Evolutionary conservation across 2,888 invertebrate genomes (phyloP).

Genomic region (Polydesmus complanatus): DNA sequence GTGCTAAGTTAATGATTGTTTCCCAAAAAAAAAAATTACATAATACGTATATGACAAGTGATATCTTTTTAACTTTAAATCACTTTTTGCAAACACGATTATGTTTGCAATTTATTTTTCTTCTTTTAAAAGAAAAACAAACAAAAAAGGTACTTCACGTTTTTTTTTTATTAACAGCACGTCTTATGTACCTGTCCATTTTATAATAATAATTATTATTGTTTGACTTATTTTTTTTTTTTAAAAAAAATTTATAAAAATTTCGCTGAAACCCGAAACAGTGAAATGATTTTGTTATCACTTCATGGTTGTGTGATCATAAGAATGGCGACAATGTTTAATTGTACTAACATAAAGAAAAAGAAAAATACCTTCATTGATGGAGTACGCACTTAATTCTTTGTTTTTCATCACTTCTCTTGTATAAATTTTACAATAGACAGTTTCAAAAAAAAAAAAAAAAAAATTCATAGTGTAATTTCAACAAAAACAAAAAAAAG

Average conservation of each 20-base stretch:
- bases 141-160: background rate
- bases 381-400: background rate
- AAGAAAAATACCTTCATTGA: slow-evolving; percentile 2
- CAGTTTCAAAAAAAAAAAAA: background rate
- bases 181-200: slow-evolving; percentile 8
- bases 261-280: slow-evolving; percentile 3
- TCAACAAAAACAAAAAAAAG: background rate
- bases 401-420: background rate
- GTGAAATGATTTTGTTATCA: slow-evolving; percentile 1
- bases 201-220: no score
- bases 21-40: no score
- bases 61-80: no score
- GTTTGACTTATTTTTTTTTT: background rate
- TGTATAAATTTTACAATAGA: no score
- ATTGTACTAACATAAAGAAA: background rate
- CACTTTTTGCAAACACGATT: background rate
- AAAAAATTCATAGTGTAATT: background rate
- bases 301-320: slow-evolving; percentile 9
- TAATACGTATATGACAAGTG: no score
- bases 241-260: background rate
- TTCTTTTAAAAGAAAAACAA: background rate
- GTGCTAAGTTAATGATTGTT: no score
- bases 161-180: slow-evolving; percentile 4
- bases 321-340: background rate
- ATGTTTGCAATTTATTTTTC: background rate